These are phyloP conservation scores for Catostylus mosaicus DNA, from an alignment of 30 jellyfish, hydroid and myxozoan species.

Conservation along the genomic window DNA sequence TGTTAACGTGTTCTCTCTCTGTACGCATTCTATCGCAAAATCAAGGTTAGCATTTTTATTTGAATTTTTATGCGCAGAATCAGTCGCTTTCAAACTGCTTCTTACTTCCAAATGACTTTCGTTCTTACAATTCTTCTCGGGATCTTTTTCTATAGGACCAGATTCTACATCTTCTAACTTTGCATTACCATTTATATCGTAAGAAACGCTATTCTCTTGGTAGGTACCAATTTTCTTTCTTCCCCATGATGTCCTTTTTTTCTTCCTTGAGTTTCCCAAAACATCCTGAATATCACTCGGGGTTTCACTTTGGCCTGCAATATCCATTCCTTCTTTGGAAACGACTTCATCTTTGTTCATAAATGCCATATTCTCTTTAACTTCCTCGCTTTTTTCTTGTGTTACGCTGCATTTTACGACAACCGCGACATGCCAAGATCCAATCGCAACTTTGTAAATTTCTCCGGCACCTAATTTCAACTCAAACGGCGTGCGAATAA, in stretches of 20 bases:
- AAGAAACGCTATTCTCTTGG: too few relatives aligned
- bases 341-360: not conserved
- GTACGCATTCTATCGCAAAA: conserved; percentile 23
- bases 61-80: not conserved
- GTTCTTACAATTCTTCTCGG: not conserved
- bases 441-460: conserved; percentile 25
- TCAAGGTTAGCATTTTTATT: not conserved
- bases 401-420: conserved; percentile 1
- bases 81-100: not conserved
- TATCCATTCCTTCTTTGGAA: not conserved
- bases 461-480: not conserved
- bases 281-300: too few relatives aligned
- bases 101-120: not conserved
- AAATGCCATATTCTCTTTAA: not conserved
- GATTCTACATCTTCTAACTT: not conserved
- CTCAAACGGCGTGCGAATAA: conserved; percentile 11
- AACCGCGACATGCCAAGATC: conserved; percentile 70
- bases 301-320: too few relatives aligned
- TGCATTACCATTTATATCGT: too few relatives aligned
- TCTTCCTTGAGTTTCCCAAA: too few relatives aligned
- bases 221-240: not conserved
- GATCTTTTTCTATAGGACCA: not conserved
- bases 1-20: conserved; percentile 18
- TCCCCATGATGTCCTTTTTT: not conserved
- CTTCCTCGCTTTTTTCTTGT: not conserved